Conservation (phyloP, 2,113 vertebrate genomes). For the Leucoraja erinaceus region DNA sequence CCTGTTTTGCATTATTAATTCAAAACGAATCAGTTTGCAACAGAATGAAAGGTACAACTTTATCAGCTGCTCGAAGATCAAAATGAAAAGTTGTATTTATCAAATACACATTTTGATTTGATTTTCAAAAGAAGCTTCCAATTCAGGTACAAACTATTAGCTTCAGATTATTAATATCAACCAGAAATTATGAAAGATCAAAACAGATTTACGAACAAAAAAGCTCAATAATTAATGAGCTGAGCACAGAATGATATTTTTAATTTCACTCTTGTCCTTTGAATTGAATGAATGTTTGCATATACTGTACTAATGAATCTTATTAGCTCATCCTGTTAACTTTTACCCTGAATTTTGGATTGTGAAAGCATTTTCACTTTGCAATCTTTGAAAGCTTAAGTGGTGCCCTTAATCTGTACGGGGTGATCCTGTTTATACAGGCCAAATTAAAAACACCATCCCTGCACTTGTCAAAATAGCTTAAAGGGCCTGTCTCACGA, state of each 20-base stretch:
- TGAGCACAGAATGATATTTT: neutral
- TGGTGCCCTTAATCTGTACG: neutral
- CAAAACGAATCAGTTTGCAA: neutral
- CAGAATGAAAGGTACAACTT: neutral
- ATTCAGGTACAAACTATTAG: neutral
- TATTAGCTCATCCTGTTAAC: neutral
- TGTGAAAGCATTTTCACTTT: too few relatives aligned
- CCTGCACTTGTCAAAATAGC: too few relatives aligned
- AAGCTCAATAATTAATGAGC: neutral
- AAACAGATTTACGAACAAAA: neutral
- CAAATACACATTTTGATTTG: neutral
- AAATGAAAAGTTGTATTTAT: neutral
- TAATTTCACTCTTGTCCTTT: neutral
- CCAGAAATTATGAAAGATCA: neutral
- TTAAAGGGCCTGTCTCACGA: too few relatives aligned
- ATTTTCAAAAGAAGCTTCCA: neutral
- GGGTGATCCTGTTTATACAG: neutral
- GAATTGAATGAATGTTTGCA: neutral
- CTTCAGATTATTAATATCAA: neutral
- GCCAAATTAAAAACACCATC: too few relatives aligned
- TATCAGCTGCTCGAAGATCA: neutral
- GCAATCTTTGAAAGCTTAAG: too few relatives aligned
- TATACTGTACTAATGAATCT: neutral
- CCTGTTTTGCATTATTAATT: neutral
- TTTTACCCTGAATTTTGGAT: neutral